A percentile compares a stretch with the other conserved stretches of the same genome.
Evolutionary conservation across 92 coral and sea anemone species (phyloP).

Genomic region (Porites lobata): DNA sequence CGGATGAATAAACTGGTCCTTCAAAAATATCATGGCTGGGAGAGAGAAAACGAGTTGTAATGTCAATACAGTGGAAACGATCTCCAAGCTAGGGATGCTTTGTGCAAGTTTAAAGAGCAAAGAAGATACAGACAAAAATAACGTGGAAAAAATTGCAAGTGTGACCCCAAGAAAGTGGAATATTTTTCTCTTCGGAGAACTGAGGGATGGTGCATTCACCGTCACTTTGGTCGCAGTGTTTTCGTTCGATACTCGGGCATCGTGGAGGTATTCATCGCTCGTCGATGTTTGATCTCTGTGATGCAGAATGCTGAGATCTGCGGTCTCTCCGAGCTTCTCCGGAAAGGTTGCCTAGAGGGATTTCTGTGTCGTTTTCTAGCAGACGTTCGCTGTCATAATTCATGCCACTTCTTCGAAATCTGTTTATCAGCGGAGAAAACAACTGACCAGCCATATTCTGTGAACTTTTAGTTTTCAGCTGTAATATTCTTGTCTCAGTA

Average conservation of each 20-base stretch:
- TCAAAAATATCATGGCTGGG: slow-evolving; percentile 59
- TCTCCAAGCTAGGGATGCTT: slow-evolving; percentile 67
- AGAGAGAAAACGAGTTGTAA: slow-evolving; percentile 61
- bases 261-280: not conserved
- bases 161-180: slow-evolving; percentile 1
- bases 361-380: slow-evolving; percentile 7
- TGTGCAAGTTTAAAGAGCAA: slow-evolving; percentile 60
- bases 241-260: not conserved
- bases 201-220: not conserved
- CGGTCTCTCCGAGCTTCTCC: no score
- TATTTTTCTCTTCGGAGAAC: not conserved
- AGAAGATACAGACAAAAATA: slow-evolving; percentile 37
- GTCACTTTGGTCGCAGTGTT: not conserved
- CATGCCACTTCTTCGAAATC: not conserved
- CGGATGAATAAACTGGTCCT: slow-evolving; percentile 51
- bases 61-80: slow-evolving; percentile 41
- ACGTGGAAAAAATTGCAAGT: slow-evolving; percentile 35
- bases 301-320: not conserved
- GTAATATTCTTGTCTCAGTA: no score
- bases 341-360: not conserved
- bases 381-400: not conserved
- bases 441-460: slow-evolving; percentile 5
- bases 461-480: not conserved
- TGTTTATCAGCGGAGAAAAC: not conserved
- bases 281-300: not conserved